A percentile compares a stretch with the other conserved stretches of the same genome.
Evolutionary conservation across 1,140 invertebrate genomes (phyloP).

Genomic region (Drosophila virilis): DNA sequence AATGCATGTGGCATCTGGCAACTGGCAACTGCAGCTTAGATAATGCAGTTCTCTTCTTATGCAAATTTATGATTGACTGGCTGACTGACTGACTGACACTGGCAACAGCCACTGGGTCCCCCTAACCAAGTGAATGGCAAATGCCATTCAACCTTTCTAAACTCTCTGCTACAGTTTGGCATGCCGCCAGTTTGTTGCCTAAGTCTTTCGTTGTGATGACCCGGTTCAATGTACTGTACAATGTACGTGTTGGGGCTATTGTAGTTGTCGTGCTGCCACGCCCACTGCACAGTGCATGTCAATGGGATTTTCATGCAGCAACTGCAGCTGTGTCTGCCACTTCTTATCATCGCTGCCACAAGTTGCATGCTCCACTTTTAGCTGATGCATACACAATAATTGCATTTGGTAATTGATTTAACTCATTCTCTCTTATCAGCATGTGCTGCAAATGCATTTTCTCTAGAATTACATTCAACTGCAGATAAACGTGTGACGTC

Average conservation of each 20-base stretch:
- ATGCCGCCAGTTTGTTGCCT: conserved; percentile 43
- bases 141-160: conserved; percentile 79
- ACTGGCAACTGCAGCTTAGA: conserved; percentile 60
- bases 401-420: conserved; percentile 44
- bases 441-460: conserved; percentile 1
- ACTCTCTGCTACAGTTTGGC: conserved; percentile 67
- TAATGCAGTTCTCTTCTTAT: conserved; percentile 72
- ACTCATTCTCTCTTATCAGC: conserved; percentile 34
- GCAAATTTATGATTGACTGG: conserved; percentile 80
- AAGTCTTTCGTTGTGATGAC: conserved; percentile 47
- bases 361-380: conserved; percentile 2
- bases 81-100: conserved; percentile 43
- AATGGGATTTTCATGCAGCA: conserved; percentile 21
- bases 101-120: conserved; percentile 56
- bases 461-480: background rate
- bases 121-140: conserved; percentile 61
- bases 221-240: conserved; percentile 62
- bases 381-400: conserved; percentile 23
- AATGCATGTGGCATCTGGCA: conserved; percentile 51
- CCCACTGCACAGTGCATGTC: conserved; percentile 35
- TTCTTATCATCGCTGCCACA: conserved; percentile 1
- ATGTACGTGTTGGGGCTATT: conserved; percentile 8
- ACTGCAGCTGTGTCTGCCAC: background rate
- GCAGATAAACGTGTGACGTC: background rate
- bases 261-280: conserved; percentile 58